These are phyloP conservation scores for Rhimphoctona megacephalus DNA, from an alignment of 2,888 invertebrate genomes.

Conservation along the genomic window DNA sequence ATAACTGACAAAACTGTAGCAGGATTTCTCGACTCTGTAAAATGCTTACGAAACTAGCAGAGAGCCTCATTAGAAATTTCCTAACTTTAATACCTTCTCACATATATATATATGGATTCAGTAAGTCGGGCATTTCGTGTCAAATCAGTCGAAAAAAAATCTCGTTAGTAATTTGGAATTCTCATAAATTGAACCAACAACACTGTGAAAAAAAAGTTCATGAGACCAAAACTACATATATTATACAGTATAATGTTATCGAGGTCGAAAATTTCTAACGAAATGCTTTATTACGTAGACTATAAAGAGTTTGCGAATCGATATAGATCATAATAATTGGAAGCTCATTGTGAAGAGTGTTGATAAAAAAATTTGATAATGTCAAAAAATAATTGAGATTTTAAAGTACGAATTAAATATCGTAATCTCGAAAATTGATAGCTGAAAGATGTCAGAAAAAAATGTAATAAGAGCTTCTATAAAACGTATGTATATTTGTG, in stretches of 20 bases:
- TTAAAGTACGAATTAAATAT: background rate
- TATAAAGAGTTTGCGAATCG: background rate
- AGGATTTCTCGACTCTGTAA: constrained; percentile 11
- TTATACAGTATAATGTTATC: background rate
- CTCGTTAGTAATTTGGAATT: background rate
- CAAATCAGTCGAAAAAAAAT: background rate
- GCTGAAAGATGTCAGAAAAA: background rate
- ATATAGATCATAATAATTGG: background rate
- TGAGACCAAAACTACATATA: background rate
- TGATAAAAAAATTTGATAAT: background rate
- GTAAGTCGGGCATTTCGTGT: background rate
- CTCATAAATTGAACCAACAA: background rate
- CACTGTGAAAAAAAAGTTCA: background rate
- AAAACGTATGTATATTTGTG: background rate
- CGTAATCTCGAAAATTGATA: background rate
- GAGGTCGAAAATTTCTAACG: background rate
- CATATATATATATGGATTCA: background rate
- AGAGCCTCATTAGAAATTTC: constrained; percentile 41
- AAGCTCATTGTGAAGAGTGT: background rate
- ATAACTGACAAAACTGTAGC: constrained; percentile 31
- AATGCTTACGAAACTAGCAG: constrained; percentile 58
- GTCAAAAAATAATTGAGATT: background rate
- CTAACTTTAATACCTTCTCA: constrained; percentile 37
- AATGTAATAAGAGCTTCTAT: background rate
- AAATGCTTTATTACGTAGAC: background rate